Evolutionary conservation across 2,797 vertebrate genomes (phyloP), one percentile per base, ranked within the genome.

Genomic region (Pseudochromis fuscus): DNA sequence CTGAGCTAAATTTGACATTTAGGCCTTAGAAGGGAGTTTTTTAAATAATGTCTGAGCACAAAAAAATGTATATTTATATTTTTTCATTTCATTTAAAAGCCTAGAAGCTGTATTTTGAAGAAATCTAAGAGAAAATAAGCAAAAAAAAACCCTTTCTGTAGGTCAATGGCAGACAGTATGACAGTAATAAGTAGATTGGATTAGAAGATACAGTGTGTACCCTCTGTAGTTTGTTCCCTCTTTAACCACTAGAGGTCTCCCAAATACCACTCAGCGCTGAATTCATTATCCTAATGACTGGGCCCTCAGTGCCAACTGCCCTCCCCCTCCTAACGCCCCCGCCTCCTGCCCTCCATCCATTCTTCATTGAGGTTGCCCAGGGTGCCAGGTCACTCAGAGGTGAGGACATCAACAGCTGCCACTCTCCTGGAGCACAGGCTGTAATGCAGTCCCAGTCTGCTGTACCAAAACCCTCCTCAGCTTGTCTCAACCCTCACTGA

Each of bases 321-420:
- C 72, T 62, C 68, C 58, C 44, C 72, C 42, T 62, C 77, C 24
- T 62, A 42, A 67, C 55, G 33, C 79, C 85, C 73, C 85, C 77
- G 27, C 83, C 83, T 79, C 78, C 80, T 83, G 75, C 81, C 84
- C 82, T 87, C 79, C 82, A 81, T 83, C 81, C 80, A 82, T 91
- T 91, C 86, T 90, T 81, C 84, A 84, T 67, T 28, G 66, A 84
- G 87, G 87, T 82, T 88, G 84, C 84, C 50, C 46, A 75, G 84
- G 82, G 84, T 88, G 82, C 84, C 88, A 84, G 90, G 91, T 93
- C 87, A 88, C 82, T 77, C 74, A 49, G 87, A 84, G 88, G 88
- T 89, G 85, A 89, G 73, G 86, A 83, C 85, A 79, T 88, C 81
- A 88, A 79, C 85, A 79, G 81, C 88, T 82, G 82, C 77, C 78